Conservation (phyloP, 2,113 vertebrate genomes). For the Phaethornis superciliosus region DNA sequence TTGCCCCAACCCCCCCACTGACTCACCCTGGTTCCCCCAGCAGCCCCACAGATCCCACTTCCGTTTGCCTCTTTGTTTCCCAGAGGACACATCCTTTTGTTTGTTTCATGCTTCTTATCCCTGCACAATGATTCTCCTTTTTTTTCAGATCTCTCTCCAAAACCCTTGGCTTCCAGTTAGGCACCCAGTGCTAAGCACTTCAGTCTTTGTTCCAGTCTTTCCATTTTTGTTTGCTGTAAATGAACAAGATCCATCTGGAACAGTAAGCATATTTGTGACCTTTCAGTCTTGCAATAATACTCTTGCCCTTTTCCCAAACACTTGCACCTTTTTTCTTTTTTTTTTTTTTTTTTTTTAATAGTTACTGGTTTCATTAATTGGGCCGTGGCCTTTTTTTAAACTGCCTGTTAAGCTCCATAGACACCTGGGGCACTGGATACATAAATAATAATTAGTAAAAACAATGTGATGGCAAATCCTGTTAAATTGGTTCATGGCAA, state of each 20-base stretch:
- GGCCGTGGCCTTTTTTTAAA: background rate
- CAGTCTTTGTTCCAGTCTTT: background rate
- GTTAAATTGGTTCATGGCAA: slow-evolving; percentile 39
- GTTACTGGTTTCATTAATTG: slow-evolving; percentile 38
- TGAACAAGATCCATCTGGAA: background rate
- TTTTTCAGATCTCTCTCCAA: slow-evolving; percentile 57
- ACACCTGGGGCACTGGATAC: slow-evolving; percentile 40
- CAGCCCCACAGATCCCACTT: slow-evolving; percentile 28
- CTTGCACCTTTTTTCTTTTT: background rate
- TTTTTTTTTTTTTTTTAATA: slow-evolving; percentile 13
- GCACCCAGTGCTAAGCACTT: slow-evolving; percentile 2
- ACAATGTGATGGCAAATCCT: background rate
- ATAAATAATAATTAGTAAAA: slow-evolving; percentile 60
- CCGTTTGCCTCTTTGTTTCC: slow-evolving; percentile 28
- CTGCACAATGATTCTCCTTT: slow-evolving; percentile 40
- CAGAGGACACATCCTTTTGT: slow-evolving; percentile 49
- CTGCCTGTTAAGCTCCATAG: slow-evolving; percentile 30
- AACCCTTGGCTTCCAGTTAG: slow-evolving; percentile 27
- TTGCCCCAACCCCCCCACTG: background rate
- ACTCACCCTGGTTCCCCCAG: slow-evolving; percentile 2
- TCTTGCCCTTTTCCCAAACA: background rate
- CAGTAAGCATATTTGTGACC: background rate
- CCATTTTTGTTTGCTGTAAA: slow-evolving; percentile 19
- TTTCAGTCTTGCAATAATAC: slow-evolving; percentile 16
- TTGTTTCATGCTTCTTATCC: slow-evolving; percentile 64